These are phyloP conservation scores for Crocuta crocuta DNA, from an alignment of 2,113 vertebrate species.

Conservation along the genomic window DNA sequence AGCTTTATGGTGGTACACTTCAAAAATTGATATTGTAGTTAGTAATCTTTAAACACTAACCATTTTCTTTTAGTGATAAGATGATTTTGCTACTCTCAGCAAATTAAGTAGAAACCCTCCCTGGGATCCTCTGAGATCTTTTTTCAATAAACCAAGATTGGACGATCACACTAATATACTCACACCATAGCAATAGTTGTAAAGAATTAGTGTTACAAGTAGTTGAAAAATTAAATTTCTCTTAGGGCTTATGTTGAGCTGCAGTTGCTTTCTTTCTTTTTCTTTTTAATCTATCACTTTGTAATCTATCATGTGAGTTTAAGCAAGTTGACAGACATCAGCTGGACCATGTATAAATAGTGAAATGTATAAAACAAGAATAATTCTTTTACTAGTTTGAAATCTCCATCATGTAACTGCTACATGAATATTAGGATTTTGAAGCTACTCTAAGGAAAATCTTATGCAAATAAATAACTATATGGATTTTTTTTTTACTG, in stretches of 20 bases:
- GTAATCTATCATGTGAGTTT: background rate
- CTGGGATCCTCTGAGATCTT: background rate
- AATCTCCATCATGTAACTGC: background rate
- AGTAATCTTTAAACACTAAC: background rate
- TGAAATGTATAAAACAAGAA: background rate
- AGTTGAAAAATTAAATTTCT: conserved; percentile 38
- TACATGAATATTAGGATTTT: background rate
- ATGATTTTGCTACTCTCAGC: background rate
- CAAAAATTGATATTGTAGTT: background rate
- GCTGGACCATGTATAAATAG: background rate
- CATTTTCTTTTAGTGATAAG: background rate
- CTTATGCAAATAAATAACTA: background rate
- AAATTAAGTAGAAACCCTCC: background rate
- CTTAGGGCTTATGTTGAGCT: background rate
- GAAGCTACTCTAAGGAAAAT: background rate
- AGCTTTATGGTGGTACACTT: background rate
- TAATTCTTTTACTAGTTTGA: background rate
- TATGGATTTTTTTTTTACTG: background rate
- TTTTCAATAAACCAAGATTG: background rate
- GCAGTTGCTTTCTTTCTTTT: background rate
- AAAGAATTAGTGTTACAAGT: conserved; percentile 15
- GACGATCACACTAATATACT: background rate
- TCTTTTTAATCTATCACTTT: background rate
- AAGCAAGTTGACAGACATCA: background rate
- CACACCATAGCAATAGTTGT: background rate